Conservation (phyloP, 1,140 invertebrate species). For the Phortica variegata region DNA sequence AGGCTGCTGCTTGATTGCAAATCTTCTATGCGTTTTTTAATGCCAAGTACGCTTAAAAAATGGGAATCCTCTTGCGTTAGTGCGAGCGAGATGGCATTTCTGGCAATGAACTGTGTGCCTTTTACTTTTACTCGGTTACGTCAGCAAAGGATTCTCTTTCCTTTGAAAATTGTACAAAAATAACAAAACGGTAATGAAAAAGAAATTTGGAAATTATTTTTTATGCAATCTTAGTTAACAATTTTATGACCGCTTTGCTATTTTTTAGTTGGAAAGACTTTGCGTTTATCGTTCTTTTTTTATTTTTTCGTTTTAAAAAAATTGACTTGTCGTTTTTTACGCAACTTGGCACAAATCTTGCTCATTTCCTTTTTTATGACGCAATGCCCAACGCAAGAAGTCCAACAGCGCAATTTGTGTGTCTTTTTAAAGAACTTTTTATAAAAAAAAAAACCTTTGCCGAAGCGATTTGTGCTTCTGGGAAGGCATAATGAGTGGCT, state of each 20-base stretch:
- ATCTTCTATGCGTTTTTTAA: conserved; percentile 25
- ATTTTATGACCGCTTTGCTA: conserved; percentile 4
- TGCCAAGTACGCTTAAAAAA: too few relatives aligned
- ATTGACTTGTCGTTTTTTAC: conserved; percentile 35
- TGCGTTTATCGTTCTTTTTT: conserved; percentile 13
- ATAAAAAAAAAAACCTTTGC: conserved; percentile 16
- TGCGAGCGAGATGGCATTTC: too few relatives aligned
- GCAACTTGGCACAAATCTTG: conserved; percentile 37
- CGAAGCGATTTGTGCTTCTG: too few relatives aligned
- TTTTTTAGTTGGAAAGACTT: background rate
- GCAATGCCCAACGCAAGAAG: too few relatives aligned
- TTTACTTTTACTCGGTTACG: too few relatives aligned
- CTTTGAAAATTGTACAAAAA: conserved; percentile 9
- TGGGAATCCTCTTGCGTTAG: too few relatives aligned
- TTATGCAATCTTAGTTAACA: conserved; percentile 51
- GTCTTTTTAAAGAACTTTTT: conserved; percentile 24
- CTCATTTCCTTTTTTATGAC: background rate
- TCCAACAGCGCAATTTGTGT: too few relatives aligned
- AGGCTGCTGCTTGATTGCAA: background rate
- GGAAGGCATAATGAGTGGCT: too few relatives aligned
- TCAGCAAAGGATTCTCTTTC: conserved; percentile 11
- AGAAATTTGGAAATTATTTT: conserved; percentile 22
- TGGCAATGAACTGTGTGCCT: too few relatives aligned
- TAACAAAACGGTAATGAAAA: background rate
- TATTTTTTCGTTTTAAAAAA: background rate